These are phyloP conservation scores for Rhagologus leucostigma DNA, from an alignment of 2,113 vertebrate genomes.

Conservation along the genomic window DNA sequence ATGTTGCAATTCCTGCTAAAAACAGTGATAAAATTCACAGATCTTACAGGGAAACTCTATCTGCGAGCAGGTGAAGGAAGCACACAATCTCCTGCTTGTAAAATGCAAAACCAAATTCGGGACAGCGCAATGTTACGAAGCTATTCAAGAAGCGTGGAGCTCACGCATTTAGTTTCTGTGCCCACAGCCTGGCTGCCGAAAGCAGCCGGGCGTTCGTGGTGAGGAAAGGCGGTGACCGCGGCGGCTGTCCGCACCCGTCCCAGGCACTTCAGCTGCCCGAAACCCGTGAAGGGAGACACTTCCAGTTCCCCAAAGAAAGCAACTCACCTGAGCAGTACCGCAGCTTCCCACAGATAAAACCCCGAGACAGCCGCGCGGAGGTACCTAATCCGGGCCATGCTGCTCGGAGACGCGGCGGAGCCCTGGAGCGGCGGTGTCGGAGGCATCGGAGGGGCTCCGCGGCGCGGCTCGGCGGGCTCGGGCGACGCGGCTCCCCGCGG, in stretches of 20 bases:
- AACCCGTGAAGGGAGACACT: too few species aligned
- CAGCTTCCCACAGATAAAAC: slow-evolving; percentile 80
- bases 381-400: slow-evolving; percentile 68
- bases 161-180: not conserved
- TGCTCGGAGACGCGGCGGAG: not conserved
- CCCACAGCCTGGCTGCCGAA: not conserved
- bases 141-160: not conserved
- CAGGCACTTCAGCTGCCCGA: not conserved
- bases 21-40: not conserved
- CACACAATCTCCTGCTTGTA: not conserved
- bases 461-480: not conserved
- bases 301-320: not conserved
- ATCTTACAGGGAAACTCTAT: not conserved
- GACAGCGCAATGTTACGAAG: not conserved
- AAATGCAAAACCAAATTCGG: not conserved
- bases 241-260: not conserved
- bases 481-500: not conserved
- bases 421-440: not conserved
- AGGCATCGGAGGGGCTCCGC: not conserved
- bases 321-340: slow-evolving; percentile 78
- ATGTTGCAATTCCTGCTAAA: not conserved
- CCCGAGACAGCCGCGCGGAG: slow-evolving; percentile 74
- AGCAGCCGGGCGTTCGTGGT: not conserved
- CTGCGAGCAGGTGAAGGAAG: not conserved
- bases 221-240: not conserved